Percentiles rank a stretch among this genome's conserved stretches.
These are phyloP conservation scores for Sorex maritimensis DNA, from an alignment of 2,797 vertebrate genomes.

Conservation along the genomic window DNA sequence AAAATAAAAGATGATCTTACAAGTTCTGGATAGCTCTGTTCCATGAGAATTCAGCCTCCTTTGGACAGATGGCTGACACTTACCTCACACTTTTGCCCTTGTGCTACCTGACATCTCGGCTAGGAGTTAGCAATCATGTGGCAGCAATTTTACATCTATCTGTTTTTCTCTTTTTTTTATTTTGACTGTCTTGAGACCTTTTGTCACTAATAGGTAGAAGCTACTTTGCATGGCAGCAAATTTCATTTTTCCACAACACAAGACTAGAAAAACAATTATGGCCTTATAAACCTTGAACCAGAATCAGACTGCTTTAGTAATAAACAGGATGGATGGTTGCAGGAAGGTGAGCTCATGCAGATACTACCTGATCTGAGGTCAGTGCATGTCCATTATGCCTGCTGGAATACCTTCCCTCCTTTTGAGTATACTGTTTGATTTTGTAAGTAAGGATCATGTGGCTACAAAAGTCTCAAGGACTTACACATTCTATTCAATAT, in stretches of 20 bases:
- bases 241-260: neutral
- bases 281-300: neutral
- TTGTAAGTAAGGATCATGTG: neutral
- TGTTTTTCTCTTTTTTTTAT: slow-evolving; percentile 29
- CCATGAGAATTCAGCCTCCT: neutral
- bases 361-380: neutral
- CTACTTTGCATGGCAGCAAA: slow-evolving; percentile 8
- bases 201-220: neutral
- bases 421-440: too few relatives aligned
- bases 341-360: neutral
- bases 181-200: neutral
- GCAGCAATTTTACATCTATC: neutral
- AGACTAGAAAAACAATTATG: neutral
- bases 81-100: neutral
- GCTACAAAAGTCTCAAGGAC: neutral
- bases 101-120: neutral
- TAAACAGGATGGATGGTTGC: too few relatives aligned
- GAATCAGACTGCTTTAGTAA: neutral
- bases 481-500: neutral
- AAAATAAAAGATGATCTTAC: slow-evolving; percentile 89
- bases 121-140: neutral
- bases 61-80: neutral
- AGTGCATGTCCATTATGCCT: neutral
- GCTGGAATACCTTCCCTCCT: too few relatives aligned
- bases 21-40: slow-evolving; percentile 64